Evolutionary conservation across 2,797 vertebrate species (phyloP).

Genomic region (Lepus oiostolus): DNA sequence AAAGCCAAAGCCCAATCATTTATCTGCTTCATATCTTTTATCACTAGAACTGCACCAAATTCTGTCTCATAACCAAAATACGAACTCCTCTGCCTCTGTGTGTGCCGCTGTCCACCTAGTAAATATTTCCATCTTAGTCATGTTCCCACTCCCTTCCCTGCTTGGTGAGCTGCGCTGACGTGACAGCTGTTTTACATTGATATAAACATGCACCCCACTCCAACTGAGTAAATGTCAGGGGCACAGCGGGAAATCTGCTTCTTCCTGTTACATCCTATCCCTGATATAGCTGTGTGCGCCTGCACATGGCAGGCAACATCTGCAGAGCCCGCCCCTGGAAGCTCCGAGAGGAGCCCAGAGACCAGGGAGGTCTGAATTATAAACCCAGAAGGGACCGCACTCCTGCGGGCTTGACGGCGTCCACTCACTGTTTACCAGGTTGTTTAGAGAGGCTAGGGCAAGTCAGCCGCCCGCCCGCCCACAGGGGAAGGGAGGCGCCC

Average conservation of each 20-base stretch:
- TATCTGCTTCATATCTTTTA: slow-evolving; percentile 61
- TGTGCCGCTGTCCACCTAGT: not conserved
- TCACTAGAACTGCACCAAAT: slow-evolving; percentile 67
- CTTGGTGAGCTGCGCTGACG: slow-evolving; percentile 66
- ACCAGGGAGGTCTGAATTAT: not conserved
- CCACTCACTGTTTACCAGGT: not conserved
- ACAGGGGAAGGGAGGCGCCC: not conserved
- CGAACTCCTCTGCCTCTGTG: not conserved
- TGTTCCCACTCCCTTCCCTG: not conserved
- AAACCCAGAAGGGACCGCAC: not conserved
- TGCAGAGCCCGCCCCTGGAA: slow-evolving; percentile 27
- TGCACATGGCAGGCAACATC: slow-evolving; percentile 47
- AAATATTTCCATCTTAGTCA: slow-evolving; percentile 47
- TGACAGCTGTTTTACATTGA: slow-evolving; percentile 80
- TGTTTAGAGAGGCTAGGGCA: not conserved
- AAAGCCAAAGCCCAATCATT: slow-evolving; percentile 59
- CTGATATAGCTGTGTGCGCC: not conserved
- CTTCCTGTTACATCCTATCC: slow-evolving; percentile 53
- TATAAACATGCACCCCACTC: slow-evolving; percentile 71
- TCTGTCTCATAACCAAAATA: slow-evolving; percentile 66
- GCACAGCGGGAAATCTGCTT: slow-evolving; percentile 66
- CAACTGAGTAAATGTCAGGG: slow-evolving; percentile 72
- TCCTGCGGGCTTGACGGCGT: not conserved
- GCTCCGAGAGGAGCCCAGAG: not conserved
- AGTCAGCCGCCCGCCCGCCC: not conserved